Evolutionary conservation across 2,113 vertebrate species (phyloP).

Genomic region (Rhea pennata): DNA sequence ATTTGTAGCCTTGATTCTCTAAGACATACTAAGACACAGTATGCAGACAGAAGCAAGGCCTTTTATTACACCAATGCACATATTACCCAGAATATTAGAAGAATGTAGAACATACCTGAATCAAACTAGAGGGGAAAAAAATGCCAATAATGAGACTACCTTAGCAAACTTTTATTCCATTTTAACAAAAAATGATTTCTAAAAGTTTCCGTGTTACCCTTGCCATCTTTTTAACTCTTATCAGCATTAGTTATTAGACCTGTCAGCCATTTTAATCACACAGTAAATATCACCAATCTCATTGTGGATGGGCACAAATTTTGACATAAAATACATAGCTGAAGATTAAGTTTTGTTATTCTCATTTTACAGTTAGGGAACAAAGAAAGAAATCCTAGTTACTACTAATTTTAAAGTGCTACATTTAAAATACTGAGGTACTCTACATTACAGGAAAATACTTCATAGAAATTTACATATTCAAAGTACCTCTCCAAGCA

Average conservation of each 20-base stretch:
- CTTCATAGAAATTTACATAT: neutral
- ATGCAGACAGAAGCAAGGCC: neutral
- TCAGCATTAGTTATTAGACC: neutral
- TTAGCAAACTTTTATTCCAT: neutral
- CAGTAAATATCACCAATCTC: neutral
- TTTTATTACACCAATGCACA: neutral
- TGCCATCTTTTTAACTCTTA: neutral
- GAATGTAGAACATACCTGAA: conserved; percentile 36
- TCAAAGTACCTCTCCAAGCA: conserved; percentile 14
- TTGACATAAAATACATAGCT: neutral
- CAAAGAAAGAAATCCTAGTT: neutral
- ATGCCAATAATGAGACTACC: conserved; percentile 8
- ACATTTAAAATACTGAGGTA: neutral
- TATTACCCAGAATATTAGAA: neutral
- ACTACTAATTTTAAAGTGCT: neutral
- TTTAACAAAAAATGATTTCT: neutral
- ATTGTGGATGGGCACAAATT: neutral
- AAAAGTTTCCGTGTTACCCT: neutral
- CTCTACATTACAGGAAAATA: neutral
- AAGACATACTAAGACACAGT: neutral
- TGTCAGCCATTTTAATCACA: neutral
- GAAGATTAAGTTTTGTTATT: neutral
- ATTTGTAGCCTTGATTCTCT: neutral
- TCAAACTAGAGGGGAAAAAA: neutral
- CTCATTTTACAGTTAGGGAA: neutral